These are phyloP conservation scores for Calliphora vicina DNA, from an alignment of 1,140 invertebrate genomes.

Conservation along the genomic window DNA sequence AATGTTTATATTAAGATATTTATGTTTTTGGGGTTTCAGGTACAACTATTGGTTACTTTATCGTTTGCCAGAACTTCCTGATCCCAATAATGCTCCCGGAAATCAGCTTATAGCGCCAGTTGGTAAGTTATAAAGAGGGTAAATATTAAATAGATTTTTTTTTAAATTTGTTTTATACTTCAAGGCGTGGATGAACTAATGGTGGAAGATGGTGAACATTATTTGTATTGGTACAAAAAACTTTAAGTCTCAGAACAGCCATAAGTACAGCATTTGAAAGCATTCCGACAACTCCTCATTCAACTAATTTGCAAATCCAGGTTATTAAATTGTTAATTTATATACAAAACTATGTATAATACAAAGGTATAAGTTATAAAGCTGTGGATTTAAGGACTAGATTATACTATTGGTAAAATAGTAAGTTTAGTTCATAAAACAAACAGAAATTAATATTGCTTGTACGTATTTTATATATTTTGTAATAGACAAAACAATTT, in stretches of 20 bases:
- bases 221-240: slow-evolving; percentile 91
- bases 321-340: neutral
- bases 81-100: slow-evolving; percentile 78
- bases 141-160: neutral
- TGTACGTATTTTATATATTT: neutral
- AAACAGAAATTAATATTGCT: too few relatives aligned
- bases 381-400: too few relatives aligned
- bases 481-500: neutral
- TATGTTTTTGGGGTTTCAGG: slow-evolving; percentile 38
- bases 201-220: slow-evolving; percentile 83
- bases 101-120: slow-evolving; percentile 85
- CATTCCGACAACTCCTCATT: neutral
- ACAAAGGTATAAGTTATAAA: neutral
- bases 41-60: slow-evolving; percentile 90
- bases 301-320: neutral
- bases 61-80: slow-evolving; percentile 76
- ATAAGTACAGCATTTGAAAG: neutral
- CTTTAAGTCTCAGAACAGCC: slow-evolving; percentile 68
- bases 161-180: neutral
- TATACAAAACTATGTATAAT: neutral
- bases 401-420: too few relatives aligned
- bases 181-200: slow-evolving; percentile 83
- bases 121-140: slow-evolving; percentile 68
- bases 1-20: neutral
- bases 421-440: too few relatives aligned